These are phyloP conservation scores for Nyctalus aviator DNA, from an alignment of 2,797 vertebrate species.

Conservation along the genomic window DNA sequence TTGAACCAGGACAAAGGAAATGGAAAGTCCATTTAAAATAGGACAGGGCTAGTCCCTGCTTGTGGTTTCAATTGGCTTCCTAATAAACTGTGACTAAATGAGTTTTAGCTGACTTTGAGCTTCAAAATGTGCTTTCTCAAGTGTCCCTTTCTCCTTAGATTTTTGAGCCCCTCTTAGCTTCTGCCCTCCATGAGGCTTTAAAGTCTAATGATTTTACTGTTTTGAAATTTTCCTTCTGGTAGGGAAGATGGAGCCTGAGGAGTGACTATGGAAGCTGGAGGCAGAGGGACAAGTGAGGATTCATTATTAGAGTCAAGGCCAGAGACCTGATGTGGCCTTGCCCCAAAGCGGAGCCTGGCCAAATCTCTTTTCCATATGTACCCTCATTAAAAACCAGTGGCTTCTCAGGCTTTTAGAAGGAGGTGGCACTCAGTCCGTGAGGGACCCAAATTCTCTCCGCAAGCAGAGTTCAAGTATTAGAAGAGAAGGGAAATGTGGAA, in stretches of 20 bases:
- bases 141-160: conserved; percentile 9
- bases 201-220: background rate
- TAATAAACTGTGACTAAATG: conserved; percentile 60
- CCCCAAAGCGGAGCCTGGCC: background rate
- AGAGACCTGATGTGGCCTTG: background rate
- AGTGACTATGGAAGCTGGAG: background rate
- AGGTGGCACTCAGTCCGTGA: rapidly evolving
- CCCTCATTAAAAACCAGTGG: background rate
- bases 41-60: background rate
- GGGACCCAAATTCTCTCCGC: background rate
- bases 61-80: conserved; percentile 58
- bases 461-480: background rate
- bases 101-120: conserved; percentile 34
- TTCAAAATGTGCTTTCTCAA: conserved; percentile 52
- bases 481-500: background rate
- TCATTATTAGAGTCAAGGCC: background rate
- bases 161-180: background rate
- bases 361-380: background rate
- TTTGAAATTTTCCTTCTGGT: conserved; percentile 13
- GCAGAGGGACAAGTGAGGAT: background rate
- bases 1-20: conserved; percentile 31
- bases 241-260: background rate
- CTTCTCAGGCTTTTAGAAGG: background rate
- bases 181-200: background rate
- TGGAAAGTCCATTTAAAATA: conserved; percentile 58